Conservation (phyloP, 2,888 invertebrate genomes). For the Lycia hirtaria region DNA sequence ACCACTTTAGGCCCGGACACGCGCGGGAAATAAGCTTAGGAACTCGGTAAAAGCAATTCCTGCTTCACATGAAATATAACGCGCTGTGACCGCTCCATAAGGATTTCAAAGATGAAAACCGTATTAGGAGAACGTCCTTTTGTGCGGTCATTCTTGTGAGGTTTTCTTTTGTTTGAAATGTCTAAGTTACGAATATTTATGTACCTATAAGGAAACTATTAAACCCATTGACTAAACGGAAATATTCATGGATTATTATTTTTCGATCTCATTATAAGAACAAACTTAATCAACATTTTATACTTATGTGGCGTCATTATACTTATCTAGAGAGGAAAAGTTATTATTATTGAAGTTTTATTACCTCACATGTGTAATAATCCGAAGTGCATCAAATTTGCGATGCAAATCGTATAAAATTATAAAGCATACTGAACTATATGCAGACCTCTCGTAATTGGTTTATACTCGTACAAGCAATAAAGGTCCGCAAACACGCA, state of each 20-base stretch:
- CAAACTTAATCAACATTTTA: background rate
- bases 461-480: too few species aligned
- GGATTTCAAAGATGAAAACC: constrained; percentile 74
- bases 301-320: background rate
- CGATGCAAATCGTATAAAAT: background rate
- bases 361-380: background rate
- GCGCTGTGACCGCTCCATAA: constrained; percentile 79
- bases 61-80: constrained; percentile 82
- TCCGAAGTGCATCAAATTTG: too few species aligned
- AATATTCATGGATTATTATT: background rate
- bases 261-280: background rate
- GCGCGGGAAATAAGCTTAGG: constrained; percentile 84
- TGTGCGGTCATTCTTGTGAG: background rate
- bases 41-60: constrained; percentile 84
- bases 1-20: constrained; percentile 81
- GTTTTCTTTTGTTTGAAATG: background rate
- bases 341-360: background rate
- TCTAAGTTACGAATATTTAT: too few species aligned
- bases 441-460: too few species aligned
- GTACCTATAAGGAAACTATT: constrained; percentile 3
- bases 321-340: background rate
- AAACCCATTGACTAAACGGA: background rate
- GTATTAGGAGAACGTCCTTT: constrained; percentile 50
- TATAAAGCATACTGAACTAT: too few species aligned
- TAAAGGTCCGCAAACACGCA: too few species aligned